Evolutionary conservation across 2,113 vertebrate species (phyloP).

Genomic region (Misgurnus mizolepis): DNA sequence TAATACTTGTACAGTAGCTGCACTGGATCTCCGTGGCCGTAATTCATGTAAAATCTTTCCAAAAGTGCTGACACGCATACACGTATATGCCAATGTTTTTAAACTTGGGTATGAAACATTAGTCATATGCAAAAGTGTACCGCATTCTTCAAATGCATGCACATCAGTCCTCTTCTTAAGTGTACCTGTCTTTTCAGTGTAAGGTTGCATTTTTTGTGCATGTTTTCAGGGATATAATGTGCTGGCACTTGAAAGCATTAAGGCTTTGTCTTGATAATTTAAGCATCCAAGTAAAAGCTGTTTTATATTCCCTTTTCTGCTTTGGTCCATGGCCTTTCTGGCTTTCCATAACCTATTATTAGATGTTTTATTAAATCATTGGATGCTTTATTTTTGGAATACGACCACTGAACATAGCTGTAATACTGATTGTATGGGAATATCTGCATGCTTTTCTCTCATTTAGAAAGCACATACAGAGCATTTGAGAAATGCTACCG

Average conservation of each 20-base stretch:
- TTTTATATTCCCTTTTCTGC: background rate
- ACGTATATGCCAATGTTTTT: background rate
- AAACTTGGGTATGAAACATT: background rate
- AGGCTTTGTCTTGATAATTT: constrained; percentile 33
- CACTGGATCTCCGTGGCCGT: constrained; percentile 5
- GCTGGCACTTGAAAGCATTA: constrained; percentile 14
- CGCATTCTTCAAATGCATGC: constrained; percentile 6
- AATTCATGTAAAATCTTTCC: background rate
- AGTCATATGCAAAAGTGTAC: background rate
- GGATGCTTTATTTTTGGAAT: constrained; percentile 24
- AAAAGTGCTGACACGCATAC: constrained; percentile 1
- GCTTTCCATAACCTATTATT: constrained; percentile 22
- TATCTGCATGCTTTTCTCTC: background rate
- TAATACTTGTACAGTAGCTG: constrained; percentile 39
- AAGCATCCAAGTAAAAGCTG: constrained; percentile 34
- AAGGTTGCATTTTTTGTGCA: background rate
- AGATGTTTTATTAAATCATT: constrained; percentile 20
- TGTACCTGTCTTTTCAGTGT: constrained; percentile 14
- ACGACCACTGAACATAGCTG: constrained; percentile 2
- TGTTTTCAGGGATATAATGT: background rate
- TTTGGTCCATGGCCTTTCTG: constrained; percentile 50
- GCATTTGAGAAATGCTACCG: background rate
- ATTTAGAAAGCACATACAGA: background rate
- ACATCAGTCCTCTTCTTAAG: constrained; percentile 11
- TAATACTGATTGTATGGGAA: constrained; percentile 48